A percentile compares a stretch with the other conserved stretches of the same genome.
These are phyloP conservation scores for Columba guinea DNA, from an alignment of 2,797 vertebrate species.

Conservation along the genomic window DNA sequence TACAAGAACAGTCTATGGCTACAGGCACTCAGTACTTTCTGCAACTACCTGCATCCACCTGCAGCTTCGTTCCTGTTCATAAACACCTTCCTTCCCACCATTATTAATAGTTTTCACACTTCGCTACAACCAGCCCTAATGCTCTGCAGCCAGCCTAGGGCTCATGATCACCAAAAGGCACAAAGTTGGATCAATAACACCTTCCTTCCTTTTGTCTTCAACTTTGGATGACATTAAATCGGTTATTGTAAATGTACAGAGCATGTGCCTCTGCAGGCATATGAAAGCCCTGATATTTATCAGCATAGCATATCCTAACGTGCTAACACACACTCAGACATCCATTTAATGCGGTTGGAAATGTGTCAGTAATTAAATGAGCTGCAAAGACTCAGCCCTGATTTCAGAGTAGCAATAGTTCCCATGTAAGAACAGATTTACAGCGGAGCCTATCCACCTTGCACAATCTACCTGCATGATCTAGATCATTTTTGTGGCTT, in stretches of 20 bases:
- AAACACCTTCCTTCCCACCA: not conserved
- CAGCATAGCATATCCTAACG: not conserved
- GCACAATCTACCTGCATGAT: not conserved
- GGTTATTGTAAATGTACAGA: not conserved
- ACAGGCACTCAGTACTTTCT: not conserved
- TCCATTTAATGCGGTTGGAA: slow-evolving; percentile 9
- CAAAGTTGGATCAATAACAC: not conserved
- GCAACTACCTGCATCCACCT: not conserved
- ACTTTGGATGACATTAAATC: not conserved
- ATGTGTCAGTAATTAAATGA: slow-evolving; percentile 22
- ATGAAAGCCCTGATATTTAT: not conserved
- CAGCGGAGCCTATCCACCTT: not conserved
- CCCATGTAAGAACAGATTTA: fast-evolving
- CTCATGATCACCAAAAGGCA: not conserved
- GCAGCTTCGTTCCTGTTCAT: not conserved
- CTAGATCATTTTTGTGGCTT: not conserved
- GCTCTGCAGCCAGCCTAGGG: not conserved
- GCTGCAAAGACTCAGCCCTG: not conserved
- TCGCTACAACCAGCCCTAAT: not conserved
- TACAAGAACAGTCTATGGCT: not conserved
- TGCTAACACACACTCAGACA: not conserved
- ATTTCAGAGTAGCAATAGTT: not conserved
- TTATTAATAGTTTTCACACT: too few relatives aligned
- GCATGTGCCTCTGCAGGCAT: not conserved
- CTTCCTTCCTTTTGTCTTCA: not conserved